Conservation (phyloP, 2,888 invertebrate genomes). For the Tortrix viridana region DNA sequence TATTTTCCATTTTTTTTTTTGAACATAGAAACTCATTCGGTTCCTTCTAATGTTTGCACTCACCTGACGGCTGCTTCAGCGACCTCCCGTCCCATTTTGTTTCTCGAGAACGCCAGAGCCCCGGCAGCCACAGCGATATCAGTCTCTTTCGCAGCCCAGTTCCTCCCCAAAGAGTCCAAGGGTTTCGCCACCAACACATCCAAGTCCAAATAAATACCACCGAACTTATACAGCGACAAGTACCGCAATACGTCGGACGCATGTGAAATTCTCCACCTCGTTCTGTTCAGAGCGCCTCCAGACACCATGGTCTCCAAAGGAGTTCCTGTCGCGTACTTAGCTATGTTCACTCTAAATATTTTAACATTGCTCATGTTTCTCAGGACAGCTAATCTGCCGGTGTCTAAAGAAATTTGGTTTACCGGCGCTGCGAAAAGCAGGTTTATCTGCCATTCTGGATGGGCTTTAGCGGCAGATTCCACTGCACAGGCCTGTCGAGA, state of each 20-base stretch:
- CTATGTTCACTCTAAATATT: conserved; percentile 77
- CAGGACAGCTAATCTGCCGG: conserved; percentile 54
- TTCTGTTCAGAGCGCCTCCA: conserved; percentile 73
- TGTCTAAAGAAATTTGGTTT: conserved; percentile 46
- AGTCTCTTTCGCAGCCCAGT: conserved; percentile 87
- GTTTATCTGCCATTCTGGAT: conserved; percentile 83
- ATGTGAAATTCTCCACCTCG: conserved; percentile 84
- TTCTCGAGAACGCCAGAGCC: conserved; percentile 84
- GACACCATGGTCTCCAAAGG: conserved; percentile 83
- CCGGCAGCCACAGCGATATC: conserved; percentile 86
- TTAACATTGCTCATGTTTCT: conserved; percentile 76
- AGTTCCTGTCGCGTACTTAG: conserved; percentile 79
- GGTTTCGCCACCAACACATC: conserved; percentile 88
- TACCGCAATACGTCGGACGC: conserved; percentile 87
- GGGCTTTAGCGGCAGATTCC: conserved; percentile 86
- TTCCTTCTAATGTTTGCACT: conserved; percentile 3
- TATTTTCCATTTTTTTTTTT: no score
- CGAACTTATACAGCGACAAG: conserved; percentile 88
- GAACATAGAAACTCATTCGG: no score
- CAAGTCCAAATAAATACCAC: conserved; percentile 90
- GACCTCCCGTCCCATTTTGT: conserved; percentile 50
- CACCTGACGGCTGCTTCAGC: conserved; percentile 51
- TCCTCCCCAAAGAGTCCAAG: conserved; percentile 78
- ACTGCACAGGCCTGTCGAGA: conserved; percentile 87
- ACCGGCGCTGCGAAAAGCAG: conserved; percentile 80